Base-by-base conservation (phyloP, 2,113 vertebrate genomes). In the Catharus minimus region DNA sequence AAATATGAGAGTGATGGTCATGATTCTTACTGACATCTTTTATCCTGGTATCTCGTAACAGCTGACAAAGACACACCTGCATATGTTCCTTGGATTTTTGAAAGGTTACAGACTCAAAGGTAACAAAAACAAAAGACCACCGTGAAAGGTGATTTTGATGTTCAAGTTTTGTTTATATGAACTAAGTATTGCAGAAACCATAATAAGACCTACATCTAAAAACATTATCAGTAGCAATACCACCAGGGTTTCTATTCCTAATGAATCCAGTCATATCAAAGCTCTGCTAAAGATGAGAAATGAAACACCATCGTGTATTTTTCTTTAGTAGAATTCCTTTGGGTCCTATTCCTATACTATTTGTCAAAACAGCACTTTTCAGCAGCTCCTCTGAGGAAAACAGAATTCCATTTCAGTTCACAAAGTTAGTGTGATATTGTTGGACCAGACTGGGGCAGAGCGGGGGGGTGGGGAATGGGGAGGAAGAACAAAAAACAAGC, bases 291-390 rank as follows among this genome's bases (percentile, higher is more conserved):
- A 94, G 75, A 92, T 66, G 65, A 96, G 88, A 93, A 95, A 95
- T 84, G 52, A 81, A 96, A 92, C 19, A 61, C 28, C 19, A 86
- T 58, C 10, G 20, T 41, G 69, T 93, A 53, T 92, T 96, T 94
- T 95, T 92, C 90, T 91, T 96, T 60, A 79, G 53, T 83, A 32
- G 33, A 87, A 78, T 95, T 90, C 87, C 92, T 96, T 56, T 50
- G 62, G 74, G 95, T 87, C 93, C 53, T 90, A 86, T 93, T 96
- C 61, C 52, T 91, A 62, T 30, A 93, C 77, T 95, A 92, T 93
- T 97, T 97, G 94, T 94, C 89, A 94, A 97, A 97, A 91, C 44
- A 96, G 58, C 50, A 92, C 65, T 96, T 97, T 96, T 95, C 94
- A 95, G 87, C 61, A 93, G 73, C 49, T 89, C 47, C 76, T 91